Evolutionary conservation across 2,797 vertebrate species (phyloP).

Genomic region (Calcarius lapponicus): DNA sequence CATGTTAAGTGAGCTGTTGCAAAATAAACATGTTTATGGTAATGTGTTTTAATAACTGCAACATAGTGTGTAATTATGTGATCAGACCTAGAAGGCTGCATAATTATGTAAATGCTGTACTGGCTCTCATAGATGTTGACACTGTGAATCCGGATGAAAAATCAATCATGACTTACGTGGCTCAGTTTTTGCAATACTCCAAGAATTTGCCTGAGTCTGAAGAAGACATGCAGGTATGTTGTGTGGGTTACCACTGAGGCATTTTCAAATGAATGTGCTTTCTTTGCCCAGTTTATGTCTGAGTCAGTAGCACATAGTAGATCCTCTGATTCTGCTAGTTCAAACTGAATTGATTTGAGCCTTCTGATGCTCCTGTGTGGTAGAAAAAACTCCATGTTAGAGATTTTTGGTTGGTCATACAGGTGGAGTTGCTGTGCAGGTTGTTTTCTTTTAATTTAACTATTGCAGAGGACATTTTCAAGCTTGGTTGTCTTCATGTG

Average conservation of each 20-base stretch:
- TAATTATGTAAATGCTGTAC: constrained; percentile 16
- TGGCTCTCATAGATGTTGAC: constrained; percentile 86
- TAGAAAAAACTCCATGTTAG: neutral
- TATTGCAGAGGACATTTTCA: neutral
- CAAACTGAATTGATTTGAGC: neutral
- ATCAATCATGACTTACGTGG: constrained; percentile 97
- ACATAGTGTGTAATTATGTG: constrained; percentile 16
- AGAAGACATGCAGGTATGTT: constrained; percentile 80
- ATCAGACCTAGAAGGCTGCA: constrained; percentile 19
- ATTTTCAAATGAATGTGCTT: neutral
- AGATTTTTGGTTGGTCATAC: neutral
- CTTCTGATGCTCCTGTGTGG: neutral
- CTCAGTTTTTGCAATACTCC: constrained; percentile 95
- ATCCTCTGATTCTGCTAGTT: neutral
- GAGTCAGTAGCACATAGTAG: neutral
- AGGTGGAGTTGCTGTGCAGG: neutral
- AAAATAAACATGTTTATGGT: constrained; percentile 21
- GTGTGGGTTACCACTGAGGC: neutral
- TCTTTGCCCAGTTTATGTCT: neutral
- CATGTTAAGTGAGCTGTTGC: constrained; percentile 5
- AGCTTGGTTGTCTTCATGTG: neutral
- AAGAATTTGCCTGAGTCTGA: constrained; percentile 75
- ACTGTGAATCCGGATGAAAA: constrained; percentile 91
- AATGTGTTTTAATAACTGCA: constrained; percentile 35
- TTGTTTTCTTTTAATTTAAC: neutral